Evolutionary conservation across 2,888 invertebrate species (phyloP).

Genomic region (Tetragonula carbonaria): DNA sequence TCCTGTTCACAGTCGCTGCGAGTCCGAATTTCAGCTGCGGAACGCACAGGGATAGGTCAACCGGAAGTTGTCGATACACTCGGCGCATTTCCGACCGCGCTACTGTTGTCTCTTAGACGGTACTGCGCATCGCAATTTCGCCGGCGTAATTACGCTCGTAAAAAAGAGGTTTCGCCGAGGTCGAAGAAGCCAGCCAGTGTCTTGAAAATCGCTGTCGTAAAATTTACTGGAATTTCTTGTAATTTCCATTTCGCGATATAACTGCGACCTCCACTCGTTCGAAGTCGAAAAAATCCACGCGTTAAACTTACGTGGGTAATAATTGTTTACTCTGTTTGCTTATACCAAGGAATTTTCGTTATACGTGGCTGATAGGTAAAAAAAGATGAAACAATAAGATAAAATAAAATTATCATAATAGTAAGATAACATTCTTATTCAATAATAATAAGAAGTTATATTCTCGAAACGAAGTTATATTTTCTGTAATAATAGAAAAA

Average conservation of each 20-base stretch:
- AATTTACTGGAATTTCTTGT: background rate
- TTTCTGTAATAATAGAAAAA: background rate
- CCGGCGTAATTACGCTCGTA: background rate
- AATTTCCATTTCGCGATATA: background rate
- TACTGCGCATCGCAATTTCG: background rate
- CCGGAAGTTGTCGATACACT: constrained; percentile 70
- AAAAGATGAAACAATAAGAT: background rate
- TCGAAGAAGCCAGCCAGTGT: too few species aligned
- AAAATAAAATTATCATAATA: too few species aligned
- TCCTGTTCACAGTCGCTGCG: constrained; percentile 52
- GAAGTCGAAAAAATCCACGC: background rate
- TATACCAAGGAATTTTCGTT: background rate
- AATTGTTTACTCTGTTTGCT: too few species aligned
- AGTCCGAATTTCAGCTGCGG: constrained; percentile 68
- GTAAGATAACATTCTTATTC: too few species aligned
- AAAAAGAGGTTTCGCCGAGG: background rate
- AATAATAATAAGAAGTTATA: too few species aligned
- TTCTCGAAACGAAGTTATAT: too few species aligned
- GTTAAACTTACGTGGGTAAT: background rate
- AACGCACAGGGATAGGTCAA: constrained; percentile 65
- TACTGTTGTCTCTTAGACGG: constrained; percentile 26
- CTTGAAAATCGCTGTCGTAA: background rate
- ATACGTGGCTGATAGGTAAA: background rate
- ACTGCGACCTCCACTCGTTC: background rate
- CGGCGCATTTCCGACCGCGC: constrained; percentile 34